Evolutionary conservation across 2,888 invertebrate species (phyloP), one percentile per base, ranked within the genome.

Genomic region (Trissonchulus latispiculum): DNA sequence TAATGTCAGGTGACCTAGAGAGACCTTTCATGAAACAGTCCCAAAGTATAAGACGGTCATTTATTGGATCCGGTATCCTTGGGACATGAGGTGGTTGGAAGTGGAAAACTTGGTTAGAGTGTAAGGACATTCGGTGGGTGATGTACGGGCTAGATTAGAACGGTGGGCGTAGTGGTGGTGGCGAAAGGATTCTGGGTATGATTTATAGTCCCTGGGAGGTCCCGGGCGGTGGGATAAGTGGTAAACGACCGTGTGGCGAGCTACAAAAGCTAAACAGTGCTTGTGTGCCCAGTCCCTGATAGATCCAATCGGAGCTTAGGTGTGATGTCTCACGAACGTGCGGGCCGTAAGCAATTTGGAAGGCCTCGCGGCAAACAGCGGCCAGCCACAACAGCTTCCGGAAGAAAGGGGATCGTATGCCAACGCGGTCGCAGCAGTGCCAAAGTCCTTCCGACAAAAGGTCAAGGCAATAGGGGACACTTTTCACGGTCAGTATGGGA

Each of bases 111-210:
- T 36, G 48, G 48, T 8, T 15, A 23, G 8, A 8, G 8, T 23
- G 8, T 8, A n/a, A 33, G 33, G 36, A 31, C 15, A 33, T 68
- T n/a, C 33, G 48, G 23, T 70, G 37, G 37, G n/a, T 59, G 3
- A 3, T 18, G 2, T 70, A 59, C 15, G 29, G 59, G 35, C 3
- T 28, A 70, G 8, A 70, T 70, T n/a, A 15, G 71, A 59, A 36
- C 29, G 71, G 71, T 2, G 71, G 48, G 3, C 37, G 71, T 61
- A 2, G 71, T 36, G n/a, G 71, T 70, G 36, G 71, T 70, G 3
- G 18, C 3, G 59, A 2, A 29, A 32, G 28, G 59, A 70, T 3
- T 61, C 64, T 8, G 71, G 37, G 2, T 70, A 28, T 35, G 59
- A 28, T 2, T 8, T 2, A 15, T 28, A 48, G 2, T 15, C 2